A percentile compares a stretch with the other conserved stretches of the same genome.
phyloP scores from a whole-genome alignment of 2,888 invertebrate genomes.

The Saturnia japonica region DNA sequence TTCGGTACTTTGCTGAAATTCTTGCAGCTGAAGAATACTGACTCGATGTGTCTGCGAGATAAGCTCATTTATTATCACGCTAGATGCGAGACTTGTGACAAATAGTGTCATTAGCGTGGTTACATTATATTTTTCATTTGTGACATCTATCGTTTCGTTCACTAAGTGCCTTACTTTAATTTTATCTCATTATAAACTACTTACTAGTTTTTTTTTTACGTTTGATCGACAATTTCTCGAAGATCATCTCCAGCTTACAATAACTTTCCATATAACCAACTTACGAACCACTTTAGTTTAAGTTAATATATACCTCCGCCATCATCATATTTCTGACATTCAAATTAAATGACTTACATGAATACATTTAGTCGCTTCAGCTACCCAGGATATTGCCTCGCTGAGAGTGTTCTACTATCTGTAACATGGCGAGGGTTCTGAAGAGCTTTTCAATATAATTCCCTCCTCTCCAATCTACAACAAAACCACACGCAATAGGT shows the following conservation, averaged over 20 bases:
- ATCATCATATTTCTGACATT: no score
- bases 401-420: no score
- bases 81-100: constrained; percentile 39
- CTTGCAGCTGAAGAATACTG: constrained; percentile 51
- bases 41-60: constrained; percentile 56
- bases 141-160: constrained; percentile 2
- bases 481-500: no score
- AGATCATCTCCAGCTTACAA: background rate
- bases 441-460: no score
- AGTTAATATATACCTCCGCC: no score
- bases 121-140: constrained; percentile 25
- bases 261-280: background rate
- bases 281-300: no score
- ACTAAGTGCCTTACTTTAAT: background rate
- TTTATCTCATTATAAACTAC: background rate
- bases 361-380: no score
- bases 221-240: background rate
- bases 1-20: constrained; percentile 16
- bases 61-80: constrained; percentile 63
- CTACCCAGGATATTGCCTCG: no score
- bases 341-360: no score
- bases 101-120: constrained; percentile 49
- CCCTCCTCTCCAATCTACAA: no score
- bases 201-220: background rate
- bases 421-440: no score